These are phyloP conservation scores for Dusona sp. DNA, from an alignment of 2,888 invertebrate species.

Conservation along the genomic window DNA sequence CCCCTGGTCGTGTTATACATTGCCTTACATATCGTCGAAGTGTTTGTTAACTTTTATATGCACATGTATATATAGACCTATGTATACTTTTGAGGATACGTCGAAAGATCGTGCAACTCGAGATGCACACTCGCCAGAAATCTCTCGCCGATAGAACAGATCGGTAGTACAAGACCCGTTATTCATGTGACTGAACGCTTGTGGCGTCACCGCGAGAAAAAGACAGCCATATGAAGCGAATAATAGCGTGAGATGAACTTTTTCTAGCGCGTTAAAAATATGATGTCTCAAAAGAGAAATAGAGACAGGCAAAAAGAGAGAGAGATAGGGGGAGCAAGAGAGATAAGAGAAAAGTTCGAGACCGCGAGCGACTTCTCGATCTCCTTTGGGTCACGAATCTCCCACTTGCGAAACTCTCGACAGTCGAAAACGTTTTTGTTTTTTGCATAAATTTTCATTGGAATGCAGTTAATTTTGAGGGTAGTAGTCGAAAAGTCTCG, in stretches of 20 bases:
- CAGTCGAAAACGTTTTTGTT: constrained; percentile 30
- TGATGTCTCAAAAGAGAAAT: constrained; percentile 30
- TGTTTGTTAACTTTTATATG: constrained; percentile 13
- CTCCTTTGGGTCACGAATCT: constrained; percentile 49
- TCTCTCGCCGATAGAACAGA: constrained; percentile 45
- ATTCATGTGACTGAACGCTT: constrained; percentile 60
- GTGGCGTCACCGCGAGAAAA: constrained; percentile 51
- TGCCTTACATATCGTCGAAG: constrained; percentile 29
- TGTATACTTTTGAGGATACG: constrained; percentile 26
- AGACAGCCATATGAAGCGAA: constrained; percentile 20
- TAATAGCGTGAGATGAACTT: constrained; percentile 55
- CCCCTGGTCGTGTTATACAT: constrained; percentile 61
- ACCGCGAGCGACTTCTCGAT: constrained; percentile 34
- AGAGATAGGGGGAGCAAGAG: not conserved
- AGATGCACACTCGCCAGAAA: constrained; percentile 58
- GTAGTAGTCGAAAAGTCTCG: not conserved
- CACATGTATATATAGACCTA: constrained; percentile 23
- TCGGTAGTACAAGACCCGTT: constrained; percentile 55
- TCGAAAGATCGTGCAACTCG: constrained; percentile 64
- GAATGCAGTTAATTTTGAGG: constrained; percentile 38
- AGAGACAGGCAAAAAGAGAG: not conserved
- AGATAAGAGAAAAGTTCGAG: constrained; percentile 46
- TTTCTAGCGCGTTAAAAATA: constrained; percentile 47
- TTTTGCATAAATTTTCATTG: constrained; percentile 54
- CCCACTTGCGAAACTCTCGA: constrained; percentile 11